Evolutionary conservation across 2,113 vertebrate species (phyloP).

Genomic region (Notarius quadriscutis): DNA sequence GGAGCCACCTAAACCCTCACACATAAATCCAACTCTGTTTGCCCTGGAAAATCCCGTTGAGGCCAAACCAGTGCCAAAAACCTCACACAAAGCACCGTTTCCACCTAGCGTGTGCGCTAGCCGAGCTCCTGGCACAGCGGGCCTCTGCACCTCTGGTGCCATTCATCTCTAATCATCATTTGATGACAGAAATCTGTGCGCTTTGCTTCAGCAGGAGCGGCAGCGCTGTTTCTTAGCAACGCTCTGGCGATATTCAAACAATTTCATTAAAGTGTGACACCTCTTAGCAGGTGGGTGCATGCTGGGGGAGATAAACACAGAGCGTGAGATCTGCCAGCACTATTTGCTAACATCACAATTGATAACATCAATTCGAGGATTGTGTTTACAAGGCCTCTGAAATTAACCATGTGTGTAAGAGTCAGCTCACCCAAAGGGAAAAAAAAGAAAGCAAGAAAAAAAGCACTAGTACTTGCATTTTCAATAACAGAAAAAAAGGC

Average conservation of each 20-base stretch:
- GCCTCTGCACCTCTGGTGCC: conserved; percentile 36
- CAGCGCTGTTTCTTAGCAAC: conserved; percentile 99
- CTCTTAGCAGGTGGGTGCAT: conserved; percentile 99
- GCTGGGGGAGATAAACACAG: conserved; percentile 97
- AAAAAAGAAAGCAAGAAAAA: neutral
- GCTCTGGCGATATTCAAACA: conserved; percentile 94
- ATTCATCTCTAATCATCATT: conserved; percentile 98
- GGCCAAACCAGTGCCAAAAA: conserved; percentile 54
- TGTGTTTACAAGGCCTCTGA: conserved; percentile 90
- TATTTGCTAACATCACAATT: conserved; percentile 99
- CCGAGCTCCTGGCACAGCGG: conserved; percentile 34
- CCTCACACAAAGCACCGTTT: conserved; percentile 54
- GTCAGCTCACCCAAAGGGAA: conserved; percentile 13
- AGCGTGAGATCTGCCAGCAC: conserved; percentile 87
- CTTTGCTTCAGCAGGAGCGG: conserved; percentile 83
- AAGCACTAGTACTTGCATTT: neutral
- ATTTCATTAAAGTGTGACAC: conserved; percentile 99
- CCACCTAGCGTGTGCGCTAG: conserved; percentile 10
- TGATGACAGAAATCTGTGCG: conserved; percentile 96
- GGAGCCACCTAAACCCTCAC: conserved; percentile 34
- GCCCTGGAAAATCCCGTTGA: conserved; percentile 52
- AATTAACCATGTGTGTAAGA: conserved; percentile 72
- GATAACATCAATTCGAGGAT: conserved; percentile 92
- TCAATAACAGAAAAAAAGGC: conserved; percentile 9
- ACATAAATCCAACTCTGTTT: conserved; percentile 23